A percentile compares a stretch with the other conserved stretches of the same genome.
These are phyloP conservation scores for Xenentodon cancila DNA, from an alignment of 2,797 vertebrate genomes.

Conservation along the genomic window DNA sequence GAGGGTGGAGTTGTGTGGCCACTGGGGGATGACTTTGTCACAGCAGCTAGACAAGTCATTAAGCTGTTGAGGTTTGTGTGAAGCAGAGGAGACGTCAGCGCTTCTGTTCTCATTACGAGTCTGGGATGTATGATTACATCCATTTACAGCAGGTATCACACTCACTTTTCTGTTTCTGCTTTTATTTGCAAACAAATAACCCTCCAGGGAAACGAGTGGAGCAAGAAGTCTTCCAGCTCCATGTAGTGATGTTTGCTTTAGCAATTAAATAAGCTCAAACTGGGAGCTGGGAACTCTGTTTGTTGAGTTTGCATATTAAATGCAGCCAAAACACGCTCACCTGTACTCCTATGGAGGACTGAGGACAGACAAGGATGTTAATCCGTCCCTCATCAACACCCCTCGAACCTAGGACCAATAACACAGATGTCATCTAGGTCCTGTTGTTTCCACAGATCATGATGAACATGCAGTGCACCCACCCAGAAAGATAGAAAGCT, in stretches of 20 bases:
- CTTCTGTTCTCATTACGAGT: conserved; percentile 21
- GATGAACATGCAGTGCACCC: no score
- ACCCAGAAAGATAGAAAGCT: no score
- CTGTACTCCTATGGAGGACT: no score
- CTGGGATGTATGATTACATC: conserved; percentile 15
- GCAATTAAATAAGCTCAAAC: conserved; percentile 33
- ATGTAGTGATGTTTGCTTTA: conserved; percentile 13
- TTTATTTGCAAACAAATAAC: conserved; percentile 11
- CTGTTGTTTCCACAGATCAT: no score
- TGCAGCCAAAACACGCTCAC: no score
- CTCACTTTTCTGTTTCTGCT: background rate
- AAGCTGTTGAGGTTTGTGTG: conserved; percentile 23
- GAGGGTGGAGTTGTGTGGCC: conserved; percentile 8
- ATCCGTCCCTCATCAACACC: no score
- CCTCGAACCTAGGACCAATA: no score
- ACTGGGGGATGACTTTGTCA: conserved; percentile 34
- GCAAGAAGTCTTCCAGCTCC: background rate
- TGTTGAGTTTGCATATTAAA: conserved; percentile 36
- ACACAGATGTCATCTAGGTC: no score
- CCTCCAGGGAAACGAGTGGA: conserved; percentile 1
- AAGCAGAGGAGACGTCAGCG: conserved; percentile 24
- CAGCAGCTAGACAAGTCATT: conserved; percentile 18
- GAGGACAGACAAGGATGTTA: no score
- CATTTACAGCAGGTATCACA: conserved; percentile 11
- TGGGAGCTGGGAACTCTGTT: conserved; percentile 30